Conservation (phyloP, 2,113 vertebrate species). For the Urocynchramus pylzowi region DNA sequence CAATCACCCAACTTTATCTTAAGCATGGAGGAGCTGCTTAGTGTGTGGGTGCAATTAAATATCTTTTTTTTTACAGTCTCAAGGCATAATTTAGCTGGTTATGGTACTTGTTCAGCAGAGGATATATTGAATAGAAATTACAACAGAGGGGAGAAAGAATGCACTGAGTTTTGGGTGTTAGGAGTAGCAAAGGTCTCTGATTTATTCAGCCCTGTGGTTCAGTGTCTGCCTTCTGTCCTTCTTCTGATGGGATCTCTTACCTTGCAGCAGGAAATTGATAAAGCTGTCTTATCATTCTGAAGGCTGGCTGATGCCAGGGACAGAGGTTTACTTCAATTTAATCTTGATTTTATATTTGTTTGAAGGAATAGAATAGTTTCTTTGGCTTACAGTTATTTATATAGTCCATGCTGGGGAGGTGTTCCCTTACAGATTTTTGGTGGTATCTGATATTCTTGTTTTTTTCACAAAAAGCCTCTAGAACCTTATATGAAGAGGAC, state of each 20-base stretch:
- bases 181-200: background rate
- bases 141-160: background rate
- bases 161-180: background rate
- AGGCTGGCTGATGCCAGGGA: background rate
- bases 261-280: background rate
- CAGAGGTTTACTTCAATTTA: background rate
- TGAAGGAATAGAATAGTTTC: background rate
- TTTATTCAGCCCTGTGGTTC: background rate
- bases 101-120: background rate
- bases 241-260: background rate
- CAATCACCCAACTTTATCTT: background rate
- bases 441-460: fast-evolving
- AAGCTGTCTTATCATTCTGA: background rate
- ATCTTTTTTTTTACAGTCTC: background rate
- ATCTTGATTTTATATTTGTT: background rate
- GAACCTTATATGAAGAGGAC: background rate
- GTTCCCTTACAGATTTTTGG: background rate
- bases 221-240: background rate
- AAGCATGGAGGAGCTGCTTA: background rate
- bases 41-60: background rate
- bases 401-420: background rate
- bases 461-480: background rate
- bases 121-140: background rate
- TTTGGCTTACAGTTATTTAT: background rate
- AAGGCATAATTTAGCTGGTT: background rate